Conservation (phyloP, 2,113 vertebrate genomes). For the Morone saxatilis region DNA sequence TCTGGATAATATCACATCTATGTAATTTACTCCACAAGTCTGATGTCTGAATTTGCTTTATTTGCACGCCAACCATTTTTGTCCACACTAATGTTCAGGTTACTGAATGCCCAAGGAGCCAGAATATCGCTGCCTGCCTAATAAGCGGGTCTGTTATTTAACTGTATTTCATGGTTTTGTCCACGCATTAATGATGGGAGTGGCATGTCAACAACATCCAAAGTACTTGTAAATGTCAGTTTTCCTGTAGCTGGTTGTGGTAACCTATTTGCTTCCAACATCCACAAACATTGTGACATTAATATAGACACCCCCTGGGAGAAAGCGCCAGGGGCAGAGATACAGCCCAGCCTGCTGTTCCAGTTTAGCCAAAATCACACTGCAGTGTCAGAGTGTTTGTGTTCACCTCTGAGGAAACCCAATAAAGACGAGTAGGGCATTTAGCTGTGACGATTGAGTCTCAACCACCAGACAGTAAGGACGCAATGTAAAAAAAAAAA, state of each 20-base stretch:
- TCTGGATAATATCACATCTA: background rate
- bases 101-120: background rate
- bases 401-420: background rate
- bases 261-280: background rate
- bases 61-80: background rate
- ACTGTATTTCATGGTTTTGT: background rate
- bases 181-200: background rate
- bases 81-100: background rate
- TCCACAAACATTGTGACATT: background rate
- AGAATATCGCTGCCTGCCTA: no score
- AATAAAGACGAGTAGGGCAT: background rate
- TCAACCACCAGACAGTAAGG: background rate
- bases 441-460: background rate
- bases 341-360: constrained; percentile 25
- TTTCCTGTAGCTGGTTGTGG: background rate
- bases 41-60: no score
- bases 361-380: constrained; percentile 3
- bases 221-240: background rate
- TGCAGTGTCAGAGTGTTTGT: background rate
- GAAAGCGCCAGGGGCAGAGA: background rate
- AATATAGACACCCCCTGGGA: background rate
- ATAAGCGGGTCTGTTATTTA: background rate
- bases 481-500: background rate
- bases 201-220: background rate
- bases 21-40: background rate